A percentile compares a stretch with the other conserved stretches of the same genome.
phyloP scores from a whole-genome alignment of 2,888 invertebrate genomes.

The Arge pagana region DNA sequence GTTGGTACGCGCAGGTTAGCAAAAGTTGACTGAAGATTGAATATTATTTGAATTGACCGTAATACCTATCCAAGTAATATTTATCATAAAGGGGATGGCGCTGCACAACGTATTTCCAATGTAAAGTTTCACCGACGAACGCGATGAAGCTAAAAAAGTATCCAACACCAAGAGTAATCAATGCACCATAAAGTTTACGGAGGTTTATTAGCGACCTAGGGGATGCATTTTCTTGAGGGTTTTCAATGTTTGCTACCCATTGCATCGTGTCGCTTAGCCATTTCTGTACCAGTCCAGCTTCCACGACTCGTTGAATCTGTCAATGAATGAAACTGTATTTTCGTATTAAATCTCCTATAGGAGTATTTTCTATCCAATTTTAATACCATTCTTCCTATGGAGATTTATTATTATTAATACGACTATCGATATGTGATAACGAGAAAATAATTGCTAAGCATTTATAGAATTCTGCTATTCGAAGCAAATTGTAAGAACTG shows the following conservation, averaged over 20 bases:
- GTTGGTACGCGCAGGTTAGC: too few species aligned
- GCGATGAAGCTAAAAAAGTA: slow-evolving; percentile 65
- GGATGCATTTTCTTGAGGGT: slow-evolving; percentile 59
- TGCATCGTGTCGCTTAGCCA: slow-evolving; percentile 79
- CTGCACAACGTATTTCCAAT: slow-evolving; percentile 71
- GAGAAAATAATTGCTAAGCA: not conserved
- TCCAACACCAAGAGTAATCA: slow-evolving; percentile 74
- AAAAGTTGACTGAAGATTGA: too few species aligned
- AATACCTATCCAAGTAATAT: slow-evolving; percentile 66
- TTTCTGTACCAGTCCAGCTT: slow-evolving; percentile 77
- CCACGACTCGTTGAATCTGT: slow-evolving; percentile 67
- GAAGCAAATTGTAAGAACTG: too few species aligned
- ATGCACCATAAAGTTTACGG: slow-evolving; percentile 77
- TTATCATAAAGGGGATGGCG: slow-evolving; percentile 74
- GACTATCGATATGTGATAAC: too few species aligned
- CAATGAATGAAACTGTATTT: slow-evolving; percentile 15
- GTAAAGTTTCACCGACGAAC: slow-evolving; percentile 66
- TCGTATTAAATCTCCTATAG: too few species aligned
- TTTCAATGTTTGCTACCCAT: slow-evolving; percentile 63
- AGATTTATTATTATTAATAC: too few species aligned
- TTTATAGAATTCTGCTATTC: not conserved
- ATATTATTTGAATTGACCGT: slow-evolving; percentile 42
- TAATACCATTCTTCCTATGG: too few species aligned
- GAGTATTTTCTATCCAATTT: too few species aligned
- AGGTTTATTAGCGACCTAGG: slow-evolving; percentile 79